Base-by-base conservation (phyloP, 2,888 invertebrate species). In the Elmis aenea region DNA sequence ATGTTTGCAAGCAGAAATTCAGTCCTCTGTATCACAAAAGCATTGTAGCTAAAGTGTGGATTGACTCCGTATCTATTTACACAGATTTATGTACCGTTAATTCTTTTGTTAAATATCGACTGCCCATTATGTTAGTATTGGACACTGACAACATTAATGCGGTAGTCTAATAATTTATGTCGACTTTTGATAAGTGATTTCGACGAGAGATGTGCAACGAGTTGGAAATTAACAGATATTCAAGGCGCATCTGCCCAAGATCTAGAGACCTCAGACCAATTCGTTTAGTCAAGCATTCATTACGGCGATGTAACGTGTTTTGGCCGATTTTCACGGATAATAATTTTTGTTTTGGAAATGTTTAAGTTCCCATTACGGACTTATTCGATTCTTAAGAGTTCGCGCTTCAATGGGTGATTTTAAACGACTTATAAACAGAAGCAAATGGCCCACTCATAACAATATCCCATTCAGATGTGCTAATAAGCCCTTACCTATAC, bases 11-110 rank as follows among this genome's bases (percentile, higher is more conserved):
- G 59, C 61, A 59, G 36, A 42, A 37, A 51, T 46, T 31, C 44
- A 35, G 41, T 45, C 42, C 47, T 40, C 32, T 10, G 37, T 33
- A 46, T 45, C 33, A 46, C 38, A 42, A 43, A 36, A 50, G 40
- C 45, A 40, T 55, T 54, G 55, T 55, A 46, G 43, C 48, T 42
- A 50, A 52, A 56, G 54, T 57, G 59, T 54, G 51, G 58, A 62
- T 61, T 58, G 61, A 59, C 58, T 57, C 47, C 35, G 45, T 51
- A 58, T 57, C 55, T 60, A 60, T 55, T 62, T 61, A 57, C 54
- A 45, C 48, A 62, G 64, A 67, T 67, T 67, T 67, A 67, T 66
- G 62, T 64, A 45, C 61, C 62, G 62, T 61, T 65, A 65, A 65
- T 64, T 55, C 62, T 43, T 62, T 64, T 62, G 61, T 63, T 42